A percentile compares a stretch with the other conserved stretches of the same genome.
Conservation (phyloP, 2,113 vertebrate genomes). For the Nestor notabilis region DNA sequence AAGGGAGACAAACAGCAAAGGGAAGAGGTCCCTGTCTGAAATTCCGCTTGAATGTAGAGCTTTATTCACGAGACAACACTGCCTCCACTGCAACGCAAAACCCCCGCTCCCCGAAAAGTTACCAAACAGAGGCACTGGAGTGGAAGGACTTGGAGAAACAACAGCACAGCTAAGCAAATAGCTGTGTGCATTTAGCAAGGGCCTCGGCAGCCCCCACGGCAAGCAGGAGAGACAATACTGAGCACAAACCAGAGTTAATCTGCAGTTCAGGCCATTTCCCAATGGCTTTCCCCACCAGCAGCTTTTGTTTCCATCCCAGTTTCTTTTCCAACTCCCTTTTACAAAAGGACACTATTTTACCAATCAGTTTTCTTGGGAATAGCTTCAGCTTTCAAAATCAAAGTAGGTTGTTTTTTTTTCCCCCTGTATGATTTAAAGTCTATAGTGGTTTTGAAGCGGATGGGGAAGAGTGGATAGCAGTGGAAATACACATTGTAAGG, state of each 20-base stretch:
- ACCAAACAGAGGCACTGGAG: not conserved
- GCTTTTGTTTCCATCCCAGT: not conserved
- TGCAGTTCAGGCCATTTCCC: not conserved
- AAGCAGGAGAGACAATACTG: not conserved
- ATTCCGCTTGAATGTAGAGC: fast-evolving
- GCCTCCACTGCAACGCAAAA: not conserved
- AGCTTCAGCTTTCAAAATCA: not conserved
- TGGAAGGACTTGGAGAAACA: not conserved
- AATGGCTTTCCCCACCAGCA: not conserved
- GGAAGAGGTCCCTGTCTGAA: not conserved
- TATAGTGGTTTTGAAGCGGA: not conserved
- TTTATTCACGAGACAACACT: not conserved
- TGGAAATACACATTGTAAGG: not conserved
- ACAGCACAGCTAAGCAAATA: not conserved
- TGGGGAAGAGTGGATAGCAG: not conserved
- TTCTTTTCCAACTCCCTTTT: not conserved
- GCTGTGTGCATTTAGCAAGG: not conserved
- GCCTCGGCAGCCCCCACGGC: not conserved
- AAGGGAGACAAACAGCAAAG: not conserved
- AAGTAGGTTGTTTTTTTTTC: not conserved
- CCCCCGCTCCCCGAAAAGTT: fast-evolving
- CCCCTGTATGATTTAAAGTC: not conserved
- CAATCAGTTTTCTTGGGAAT: not conserved
- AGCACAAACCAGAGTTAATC: not conserved
- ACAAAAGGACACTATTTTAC: not conserved